Percentiles rank a stretch among this genome's conserved stretches.
These are phyloP conservation scores for Rhopalosiphum padi DNA, from an alignment of 1,140 invertebrate species.

Conservation along the genomic window DNA sequence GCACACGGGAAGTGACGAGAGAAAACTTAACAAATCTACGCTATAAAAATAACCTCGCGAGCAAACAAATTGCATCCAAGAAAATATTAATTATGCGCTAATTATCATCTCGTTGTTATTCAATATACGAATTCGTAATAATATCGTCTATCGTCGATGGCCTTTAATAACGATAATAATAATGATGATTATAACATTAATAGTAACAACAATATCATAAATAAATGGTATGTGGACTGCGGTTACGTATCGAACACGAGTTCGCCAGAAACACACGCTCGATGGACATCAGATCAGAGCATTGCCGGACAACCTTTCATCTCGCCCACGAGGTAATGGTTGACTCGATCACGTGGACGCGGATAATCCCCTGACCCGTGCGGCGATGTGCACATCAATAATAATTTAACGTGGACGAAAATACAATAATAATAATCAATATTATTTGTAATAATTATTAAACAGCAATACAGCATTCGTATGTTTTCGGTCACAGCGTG, in stretches of 20 bases:
- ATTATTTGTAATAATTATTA: not conserved
- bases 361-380: slow-evolving; percentile 40
- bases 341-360: slow-evolving; percentile 12
- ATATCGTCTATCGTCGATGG: not conserved
- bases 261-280: not conserved
- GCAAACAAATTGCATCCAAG: not conserved
- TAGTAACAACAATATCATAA: not conserved
- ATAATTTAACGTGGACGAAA: not conserved
- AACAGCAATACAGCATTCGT: not conserved
- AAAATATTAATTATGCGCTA: not conserved
- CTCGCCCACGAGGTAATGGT: not conserved
- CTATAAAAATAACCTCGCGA: not conserved
- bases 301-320: slow-evolving; percentile 36
- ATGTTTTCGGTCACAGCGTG: not conserved
- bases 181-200: not conserved
- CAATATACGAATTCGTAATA: not conserved
- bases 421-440: slow-evolving; percentile 15
- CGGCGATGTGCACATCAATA: not conserved
- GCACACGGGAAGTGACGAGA: not conserved
- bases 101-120: not conserved
- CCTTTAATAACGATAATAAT: not conserved
- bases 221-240: not conserved
- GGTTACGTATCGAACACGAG: not conserved
- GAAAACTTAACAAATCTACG: not conserved
- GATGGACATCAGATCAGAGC: not conserved